A percentile compares a stretch with the other conserved stretches of the same genome.
These are phyloP conservation scores for Leptogaster cylindrica DNA, from an alignment of 2,888 invertebrate genomes.

Conservation along the genomic window DNA sequence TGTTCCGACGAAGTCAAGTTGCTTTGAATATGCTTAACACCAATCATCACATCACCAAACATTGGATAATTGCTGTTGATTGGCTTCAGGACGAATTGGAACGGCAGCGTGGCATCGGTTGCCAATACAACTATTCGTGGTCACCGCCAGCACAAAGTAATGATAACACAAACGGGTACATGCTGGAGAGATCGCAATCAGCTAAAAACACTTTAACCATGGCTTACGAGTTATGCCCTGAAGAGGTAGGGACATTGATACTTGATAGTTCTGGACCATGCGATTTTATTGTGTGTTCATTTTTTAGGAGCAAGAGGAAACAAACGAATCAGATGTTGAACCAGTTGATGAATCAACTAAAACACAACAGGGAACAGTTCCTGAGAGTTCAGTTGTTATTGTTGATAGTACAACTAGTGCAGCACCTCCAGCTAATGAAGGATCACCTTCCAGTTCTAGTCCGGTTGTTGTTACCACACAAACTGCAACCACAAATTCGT, in stretches of 20 bases:
- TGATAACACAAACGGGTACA: constrained; percentile 93
- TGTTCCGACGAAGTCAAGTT: constrained; percentile 84
- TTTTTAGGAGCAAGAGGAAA: constrained; percentile 60
- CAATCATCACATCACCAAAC: constrained; percentile 78
- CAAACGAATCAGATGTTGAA: constrained; percentile 61
- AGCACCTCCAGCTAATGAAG: constrained; percentile 17
- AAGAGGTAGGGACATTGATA: constrained; percentile 63
- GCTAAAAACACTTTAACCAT: constrained; percentile 86
- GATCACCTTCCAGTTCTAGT: constrained; percentile 40
- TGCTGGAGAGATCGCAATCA: constrained; percentile 91
- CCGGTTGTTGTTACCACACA: constrained; percentile 41
- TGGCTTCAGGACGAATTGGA: constrained; percentile 97
- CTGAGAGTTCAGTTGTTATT: constrained; percentile 20
- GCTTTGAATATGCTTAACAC: constrained; percentile 81
- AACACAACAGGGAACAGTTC: constrained; percentile 12
- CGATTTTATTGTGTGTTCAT: constrained; percentile 27
- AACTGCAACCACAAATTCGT: constrained; percentile 36
- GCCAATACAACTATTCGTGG: constrained; percentile 86
- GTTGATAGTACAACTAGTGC: constrained; percentile 20
- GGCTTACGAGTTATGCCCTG: constrained; percentile 77
- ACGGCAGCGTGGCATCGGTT: constrained; percentile 65
- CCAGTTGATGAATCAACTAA: constrained; percentile 54
- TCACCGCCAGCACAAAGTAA: constrained; percentile 94
- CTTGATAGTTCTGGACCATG: not conserved
- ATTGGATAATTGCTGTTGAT: constrained; percentile 88